phyloP scores from a whole-genome alignment of 2,797 vertebrate genomes.

The Premnoplex brunnescens region DNA sequence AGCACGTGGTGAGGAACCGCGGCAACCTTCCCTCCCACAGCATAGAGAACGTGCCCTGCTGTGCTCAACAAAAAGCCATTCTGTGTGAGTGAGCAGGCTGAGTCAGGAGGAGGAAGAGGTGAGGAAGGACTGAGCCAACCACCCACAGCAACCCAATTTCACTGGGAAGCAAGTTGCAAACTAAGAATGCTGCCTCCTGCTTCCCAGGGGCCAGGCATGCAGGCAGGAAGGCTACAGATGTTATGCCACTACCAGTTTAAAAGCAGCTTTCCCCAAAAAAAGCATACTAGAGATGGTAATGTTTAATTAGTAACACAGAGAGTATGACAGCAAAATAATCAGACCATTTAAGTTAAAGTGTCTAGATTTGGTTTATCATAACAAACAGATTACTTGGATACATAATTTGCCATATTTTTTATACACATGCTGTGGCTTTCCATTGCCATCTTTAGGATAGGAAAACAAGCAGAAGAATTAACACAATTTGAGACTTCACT shows the following conservation, averaged over 20 bases:
- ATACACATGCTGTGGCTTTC: background rate
- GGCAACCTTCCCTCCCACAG: background rate
- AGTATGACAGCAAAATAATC: background rate
- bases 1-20: background rate
- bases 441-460: background rate
- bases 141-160: accelerated
- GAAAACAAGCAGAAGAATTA: background rate
- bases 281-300: background rate
- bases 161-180: background rate
- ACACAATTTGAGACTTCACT: background rate
- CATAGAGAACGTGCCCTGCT: accelerated
- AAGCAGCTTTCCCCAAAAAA: background rate
- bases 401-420: background rate
- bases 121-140: background rate
- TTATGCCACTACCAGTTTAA: background rate
- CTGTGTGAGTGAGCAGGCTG: accelerated
- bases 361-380: background rate
- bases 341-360: background rate
- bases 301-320: background rate
- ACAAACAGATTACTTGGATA: background rate
- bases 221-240: background rate
- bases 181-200: background rate
- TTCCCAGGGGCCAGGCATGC: background rate
- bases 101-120: background rate
- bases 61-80: background rate